Evolutionary conservation across 2,797 vertebrate genomes (phyloP), one percentile per base, ranked within the genome.

Genomic region (Tenualosa ilisha): DNA sequence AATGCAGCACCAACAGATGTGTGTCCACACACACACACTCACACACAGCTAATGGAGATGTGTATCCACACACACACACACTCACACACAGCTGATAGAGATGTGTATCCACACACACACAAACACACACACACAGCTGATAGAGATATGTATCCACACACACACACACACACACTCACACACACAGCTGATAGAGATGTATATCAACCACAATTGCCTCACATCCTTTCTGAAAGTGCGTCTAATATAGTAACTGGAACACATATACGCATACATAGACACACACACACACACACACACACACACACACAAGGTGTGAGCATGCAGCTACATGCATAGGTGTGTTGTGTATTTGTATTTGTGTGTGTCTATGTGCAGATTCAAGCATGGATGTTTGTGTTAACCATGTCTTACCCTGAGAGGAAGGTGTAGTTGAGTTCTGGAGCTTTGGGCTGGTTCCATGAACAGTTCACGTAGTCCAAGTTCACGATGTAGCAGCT

Each of bases 381-480:
- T 31, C 31, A 31, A 31, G 31, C 31, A 31, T 31, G 31, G 31
- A 31, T 56, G 54, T 22, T 15, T 56, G 17, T 56, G 54, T 2
- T 56, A 4, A 59, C 11, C 56, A 75, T 40, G 1, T 72, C 65
- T 75, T 75, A 75, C 68, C 17, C 17, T 75, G 68, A 31, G 13
- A 20, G 6, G 68, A 75, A 86, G 43, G 9, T 84, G 83, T 82
- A 84, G 81, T 85, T 86, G 61, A 83, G 56, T 43, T 20, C 40
- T 37, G 61, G 56, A 43, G 46, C 24, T 49, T 43, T 24, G 20
- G 6, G 3, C 4, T 65, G 75, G 37, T 50, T 82, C 89, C 89
- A 90, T 43, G 84, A 86, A 72, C 89, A 90, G 20, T 86, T 87
- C 3, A 88, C 26, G 61, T 87, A 89, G 0, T 88, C 87, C 87